These are phyloP conservation scores for Acrocera orbiculus DNA, from an alignment of 2,888 invertebrate species.

Conservation along the genomic window DNA sequence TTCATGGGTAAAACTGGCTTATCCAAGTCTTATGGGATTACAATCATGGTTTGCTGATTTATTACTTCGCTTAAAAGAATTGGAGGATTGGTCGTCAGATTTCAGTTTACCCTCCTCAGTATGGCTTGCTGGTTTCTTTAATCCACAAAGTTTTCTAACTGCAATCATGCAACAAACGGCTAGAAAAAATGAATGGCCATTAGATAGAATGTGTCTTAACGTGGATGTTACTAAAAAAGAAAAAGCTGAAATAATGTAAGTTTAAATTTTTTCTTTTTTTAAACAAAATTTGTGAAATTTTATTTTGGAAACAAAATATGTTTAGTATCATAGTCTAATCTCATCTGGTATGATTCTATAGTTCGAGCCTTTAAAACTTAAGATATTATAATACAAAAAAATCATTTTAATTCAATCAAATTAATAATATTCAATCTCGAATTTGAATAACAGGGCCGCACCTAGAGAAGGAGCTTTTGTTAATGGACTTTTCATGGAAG, in stretches of 20 bases:
- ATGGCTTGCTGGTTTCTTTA: constrained; percentile 92
- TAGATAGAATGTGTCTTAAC: constrained; percentile 88
- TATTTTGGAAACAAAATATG: no score
- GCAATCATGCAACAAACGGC: constrained; percentile 97
- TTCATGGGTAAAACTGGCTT: constrained; percentile 70
- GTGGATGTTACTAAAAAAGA: constrained; percentile 87
- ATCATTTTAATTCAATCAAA: no score
- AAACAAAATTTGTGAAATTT: no score
- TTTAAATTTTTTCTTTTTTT: no score
- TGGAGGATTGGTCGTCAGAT: constrained; percentile 78
- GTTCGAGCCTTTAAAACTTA: no score
- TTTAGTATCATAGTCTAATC: no score
- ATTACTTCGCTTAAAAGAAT: constrained; percentile 54
- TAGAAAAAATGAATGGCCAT: constrained; percentile 86
- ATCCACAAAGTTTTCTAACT: constrained; percentile 90
- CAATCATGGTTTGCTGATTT: constrained; percentile 81
- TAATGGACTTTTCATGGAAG: constrained; percentile 81
- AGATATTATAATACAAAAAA: no score
- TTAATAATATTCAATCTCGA: no score
- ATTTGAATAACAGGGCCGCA: constrained; percentile 43
- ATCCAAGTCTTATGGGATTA: constrained; percentile 69
- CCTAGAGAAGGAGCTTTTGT: constrained; percentile 86
- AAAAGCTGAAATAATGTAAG: constrained; percentile 64
- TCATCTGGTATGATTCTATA: no score
- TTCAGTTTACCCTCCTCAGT: constrained; percentile 75